Evolutionary conservation across 2,797 vertebrate species (phyloP).

Genomic region (Phrynocephalus forsythii): DNA sequence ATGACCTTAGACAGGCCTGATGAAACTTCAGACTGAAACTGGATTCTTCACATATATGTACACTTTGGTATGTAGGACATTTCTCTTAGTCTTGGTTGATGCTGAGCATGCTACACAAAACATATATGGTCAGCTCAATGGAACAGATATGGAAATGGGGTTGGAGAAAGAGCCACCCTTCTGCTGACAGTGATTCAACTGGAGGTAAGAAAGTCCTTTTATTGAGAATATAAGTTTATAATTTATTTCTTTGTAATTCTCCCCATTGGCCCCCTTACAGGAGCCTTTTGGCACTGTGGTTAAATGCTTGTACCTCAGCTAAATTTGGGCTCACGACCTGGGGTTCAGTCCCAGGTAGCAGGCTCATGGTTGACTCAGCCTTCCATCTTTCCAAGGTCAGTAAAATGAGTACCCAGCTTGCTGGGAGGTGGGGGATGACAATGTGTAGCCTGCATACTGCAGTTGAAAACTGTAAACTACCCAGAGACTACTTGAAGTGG

Average conservation of each 20-base stretch:
- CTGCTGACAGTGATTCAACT: neutral
- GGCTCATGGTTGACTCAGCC: too few species aligned
- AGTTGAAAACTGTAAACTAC: too few species aligned
- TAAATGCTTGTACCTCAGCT: too few species aligned
- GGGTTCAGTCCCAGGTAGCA: too few species aligned
- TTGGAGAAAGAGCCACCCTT: neutral
- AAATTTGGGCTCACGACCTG: too few species aligned
- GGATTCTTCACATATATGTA: neutral
- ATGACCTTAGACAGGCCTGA: neutral
- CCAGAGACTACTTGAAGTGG: too few species aligned
- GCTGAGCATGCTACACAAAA: neutral
- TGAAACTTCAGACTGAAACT: neutral
- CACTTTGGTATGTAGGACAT: neutral
- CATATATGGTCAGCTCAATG: neutral
- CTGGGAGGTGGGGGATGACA: too few species aligned
- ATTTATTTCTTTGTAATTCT: slow-evolving; percentile 59
- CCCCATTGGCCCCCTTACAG: slow-evolving; percentile 48
- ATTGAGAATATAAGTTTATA: slow-evolving; percentile 50
- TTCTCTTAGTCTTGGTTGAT: neutral
- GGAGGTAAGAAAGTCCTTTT: slow-evolving; percentile 50
- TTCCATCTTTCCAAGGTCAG: too few species aligned
- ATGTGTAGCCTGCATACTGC: too few species aligned
- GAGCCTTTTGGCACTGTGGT: too few species aligned
- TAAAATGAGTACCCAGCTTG: too few species aligned
- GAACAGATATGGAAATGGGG: neutral